Evolutionary conservation across 2,113 vertebrate genomes (phyloP), one percentile per base, ranked within the genome.

Genomic region (Balaeniceps rex): DNA sequence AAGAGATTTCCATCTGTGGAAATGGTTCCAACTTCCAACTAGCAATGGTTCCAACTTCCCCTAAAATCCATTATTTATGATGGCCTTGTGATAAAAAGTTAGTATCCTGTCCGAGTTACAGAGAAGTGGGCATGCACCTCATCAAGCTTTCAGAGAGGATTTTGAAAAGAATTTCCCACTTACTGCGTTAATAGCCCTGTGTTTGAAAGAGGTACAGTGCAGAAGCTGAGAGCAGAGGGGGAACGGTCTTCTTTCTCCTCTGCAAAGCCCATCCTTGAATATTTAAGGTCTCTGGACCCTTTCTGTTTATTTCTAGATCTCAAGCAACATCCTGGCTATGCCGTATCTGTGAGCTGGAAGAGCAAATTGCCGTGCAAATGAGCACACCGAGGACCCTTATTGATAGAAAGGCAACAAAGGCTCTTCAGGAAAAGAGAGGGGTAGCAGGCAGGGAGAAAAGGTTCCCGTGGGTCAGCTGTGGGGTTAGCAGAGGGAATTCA

Each of bases 71-170:
- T 94, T 94, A 91, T 96, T 96, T 96, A 95, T 92, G 60, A 81
- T 71, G 51, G 83, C 46, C 54, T 90, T 51, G 25, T 54, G 83
- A 90, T 95, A 96, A 96, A 95, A 95, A 63, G 66, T 89, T 86
- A 95, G 64, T 58, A 77, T 82, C 63, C 91, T 75, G 92, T 38
- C 85, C 83, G 88, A 86, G 71, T 94, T 94, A 88, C 57, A 66
- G 75, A 52, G 60, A 85, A 90, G 83, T 72, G 66, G 83, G 74
- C 88, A 95, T 92, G 40, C 47, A 95, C 85, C 83, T 95, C 65
- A 64, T 95, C 87, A 96, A 88, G 78, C 54, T 97, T 96, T 97
- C 95, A 96, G 85, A 92, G 60, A 84, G 89, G 91, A 95, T 96
- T 96, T 95, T 95, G 77, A 61, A 87, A 91, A 90, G 64, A 71